Percentiles rank a stretch among this genome's conserved stretches.
Conservation (phyloP, 2,888 invertebrate genomes). For the Xanthorhoe designata region DNA sequence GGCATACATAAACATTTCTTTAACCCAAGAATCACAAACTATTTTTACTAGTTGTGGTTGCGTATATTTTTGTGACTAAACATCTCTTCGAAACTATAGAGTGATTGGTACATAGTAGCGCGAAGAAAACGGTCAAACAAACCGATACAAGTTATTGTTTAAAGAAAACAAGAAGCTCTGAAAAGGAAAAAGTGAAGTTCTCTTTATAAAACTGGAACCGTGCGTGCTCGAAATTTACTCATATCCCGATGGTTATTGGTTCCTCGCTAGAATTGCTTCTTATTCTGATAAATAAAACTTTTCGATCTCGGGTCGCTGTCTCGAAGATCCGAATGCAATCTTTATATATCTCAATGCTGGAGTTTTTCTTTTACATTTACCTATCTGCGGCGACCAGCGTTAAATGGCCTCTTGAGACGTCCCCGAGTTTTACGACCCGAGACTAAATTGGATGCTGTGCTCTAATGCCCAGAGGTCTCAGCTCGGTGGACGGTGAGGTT, state of each 20-base stretch:
- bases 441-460: conserved; percentile 43
- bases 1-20: no score
- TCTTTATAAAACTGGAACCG: background rate
- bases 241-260: conserved; percentile 9
- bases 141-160: background rate
- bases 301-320: conserved; percentile 23
- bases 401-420: conserved; percentile 45
- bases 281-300: conserved; percentile 14
- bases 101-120: no score
- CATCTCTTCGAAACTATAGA: no score
- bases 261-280: conserved; percentile 10
- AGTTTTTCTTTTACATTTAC: conserved; percentile 47
- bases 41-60: no score
- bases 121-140: background rate
- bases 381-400: conserved; percentile 45
- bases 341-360: conserved; percentile 40
- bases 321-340: conserved; percentile 34
- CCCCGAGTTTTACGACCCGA: conserved; percentile 42
- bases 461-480: conserved; percentile 40
- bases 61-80: no score
- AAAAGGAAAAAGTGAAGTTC: conserved; percentile 7
- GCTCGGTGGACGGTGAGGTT: conserved; percentile 35
- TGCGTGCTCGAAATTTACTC: background rate
- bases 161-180: background rate
- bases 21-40: no score